These are phyloP conservation scores for Neelides sp. DNA, from an alignment of 1,140 invertebrate species.

Conservation along the genomic window DNA sequence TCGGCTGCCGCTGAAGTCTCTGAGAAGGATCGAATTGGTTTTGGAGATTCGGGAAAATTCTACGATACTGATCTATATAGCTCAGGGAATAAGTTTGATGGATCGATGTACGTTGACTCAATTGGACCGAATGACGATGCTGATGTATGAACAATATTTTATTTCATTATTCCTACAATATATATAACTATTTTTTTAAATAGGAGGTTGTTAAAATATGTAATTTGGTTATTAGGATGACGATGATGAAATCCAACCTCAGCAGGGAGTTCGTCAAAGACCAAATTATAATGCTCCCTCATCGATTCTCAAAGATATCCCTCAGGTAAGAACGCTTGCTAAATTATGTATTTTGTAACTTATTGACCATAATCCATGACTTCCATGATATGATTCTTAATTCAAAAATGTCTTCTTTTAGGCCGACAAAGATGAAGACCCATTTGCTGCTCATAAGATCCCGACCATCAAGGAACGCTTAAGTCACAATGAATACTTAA, in stretches of 20 bases:
- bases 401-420: conserved; percentile 39
- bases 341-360: background rate
- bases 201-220: conserved; percentile 5
- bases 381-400: conserved; percentile 19
- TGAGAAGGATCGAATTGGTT: conserved; percentile 60
- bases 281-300: conserved; percentile 73
- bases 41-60: conserved; percentile 77
- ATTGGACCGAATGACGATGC: conserved; percentile 86
- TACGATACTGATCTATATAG: conserved; percentile 89
- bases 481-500: conserved; percentile 73
- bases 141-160: conserved; percentile 59
- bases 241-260: conserved; percentile 54
- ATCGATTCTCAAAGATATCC: conserved; percentile 77
- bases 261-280: conserved; percentile 49
- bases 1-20: conserved; percentile 41
- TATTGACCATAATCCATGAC: no score
- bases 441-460: conserved; percentile 80
- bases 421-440: conserved; percentile 87
- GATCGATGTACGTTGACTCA: conserved; percentile 88
- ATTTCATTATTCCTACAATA: background rate
- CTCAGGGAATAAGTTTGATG: conserved; percentile 70
- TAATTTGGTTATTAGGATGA: conserved; percentile 52
- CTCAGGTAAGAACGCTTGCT: conserved; percentile 47
- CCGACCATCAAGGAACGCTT: conserved; percentile 88
- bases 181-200: conserved; percentile 6